Evolutionary conservation across 2,888 invertebrate genomes (phyloP), one percentile per base, ranked within the genome.

Genomic region (Scrobipalpa atriplicella): DNA sequence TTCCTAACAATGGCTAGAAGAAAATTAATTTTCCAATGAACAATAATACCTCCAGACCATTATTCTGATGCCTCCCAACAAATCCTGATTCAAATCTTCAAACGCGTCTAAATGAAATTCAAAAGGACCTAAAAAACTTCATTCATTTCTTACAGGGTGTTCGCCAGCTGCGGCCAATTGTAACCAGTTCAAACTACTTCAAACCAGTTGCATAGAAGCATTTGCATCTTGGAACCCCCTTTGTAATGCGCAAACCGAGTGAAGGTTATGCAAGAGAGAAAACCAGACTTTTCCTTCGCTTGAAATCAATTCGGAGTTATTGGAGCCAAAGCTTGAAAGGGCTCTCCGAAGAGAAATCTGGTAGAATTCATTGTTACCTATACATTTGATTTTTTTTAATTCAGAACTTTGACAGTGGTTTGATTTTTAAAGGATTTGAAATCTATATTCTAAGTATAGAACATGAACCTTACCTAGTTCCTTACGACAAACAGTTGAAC

Each of bases 161-260:
- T 73, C 74, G 77, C 79, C 90, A 89, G 84, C 88, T 90, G 90
- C 68, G 83, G 81, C 82, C 84, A 83, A 87, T 43, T 43, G 43
- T 43, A 43, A 43, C 43, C 43, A 43, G 19, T 87, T 85, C 86
- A 86, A 43, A 43, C 43, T 13, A 43, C 10, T 87, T 85, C 86
- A 86, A 85, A 84, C 83, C 75, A 77, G 78, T 80, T 79, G 74
- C 79, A 78, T 71, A 72, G 74, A 69, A 68, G 74, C 75, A 83
- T 85, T 85, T 83, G 83, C 82, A 81, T 82, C 71, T 72, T 71
- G 73, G 75, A 79, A 81, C 82, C 81, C 73, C 78, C 82, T 85
- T 84, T 85, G 82, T 80, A 72, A 74, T 73, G 73, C 71, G 73
- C 71, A 69, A 75, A 74, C 73, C 75, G 78, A 78, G 79, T 77